Evolutionary conservation across 2,797 vertebrate genomes (phyloP).

Genomic region (Peromyscus melanophrys): DNA sequence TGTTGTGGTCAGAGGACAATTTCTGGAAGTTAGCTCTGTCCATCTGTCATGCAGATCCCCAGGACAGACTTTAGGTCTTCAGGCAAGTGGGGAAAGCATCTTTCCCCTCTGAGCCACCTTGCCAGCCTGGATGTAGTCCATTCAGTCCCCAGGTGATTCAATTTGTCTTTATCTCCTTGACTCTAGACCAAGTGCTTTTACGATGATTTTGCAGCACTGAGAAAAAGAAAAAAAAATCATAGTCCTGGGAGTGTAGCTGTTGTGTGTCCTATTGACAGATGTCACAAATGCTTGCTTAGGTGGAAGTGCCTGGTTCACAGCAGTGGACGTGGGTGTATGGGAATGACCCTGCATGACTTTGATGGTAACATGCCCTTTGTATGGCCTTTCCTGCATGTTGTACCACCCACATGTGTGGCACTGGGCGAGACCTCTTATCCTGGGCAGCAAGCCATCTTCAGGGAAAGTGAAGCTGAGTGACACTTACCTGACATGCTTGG

Average conservation of each 20-base stretch:
- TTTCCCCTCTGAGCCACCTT: not conserved
- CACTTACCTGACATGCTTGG: not conserved
- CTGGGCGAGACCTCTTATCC: not conserved
- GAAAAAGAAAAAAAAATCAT: constrained; percentile 79
- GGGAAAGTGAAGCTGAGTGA: not conserved
- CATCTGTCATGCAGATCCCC: not conserved
- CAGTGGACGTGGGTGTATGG: not conserved
- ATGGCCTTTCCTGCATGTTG: not conserved
- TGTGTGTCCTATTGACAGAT: constrained; percentile 36
- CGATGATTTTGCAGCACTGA: constrained; percentile 62
- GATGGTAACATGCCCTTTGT: not conserved
- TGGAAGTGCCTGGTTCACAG: constrained; percentile 57
- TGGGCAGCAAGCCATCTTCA: not conserved
- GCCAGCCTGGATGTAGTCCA: not conserved
- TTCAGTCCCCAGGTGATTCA: constrained; percentile 75
- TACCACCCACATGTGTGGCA: not conserved
- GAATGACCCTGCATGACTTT: not conserved
- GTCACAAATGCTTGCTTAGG: constrained; percentile 72
- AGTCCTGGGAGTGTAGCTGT: constrained; percentile 79
- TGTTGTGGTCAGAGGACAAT: not conserved
- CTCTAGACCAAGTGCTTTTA: constrained; percentile 78
- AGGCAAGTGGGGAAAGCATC: not conserved
- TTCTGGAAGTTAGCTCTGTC: not conserved
- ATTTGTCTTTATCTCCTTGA: constrained; percentile 81
- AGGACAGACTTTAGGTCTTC: not conserved